Percentiles rank a stretch among this genome's conserved stretches.
Evolutionary conservation across 2,888 invertebrate species (phyloP).

Genomic region (Pandemis cinnamomeana): DNA sequence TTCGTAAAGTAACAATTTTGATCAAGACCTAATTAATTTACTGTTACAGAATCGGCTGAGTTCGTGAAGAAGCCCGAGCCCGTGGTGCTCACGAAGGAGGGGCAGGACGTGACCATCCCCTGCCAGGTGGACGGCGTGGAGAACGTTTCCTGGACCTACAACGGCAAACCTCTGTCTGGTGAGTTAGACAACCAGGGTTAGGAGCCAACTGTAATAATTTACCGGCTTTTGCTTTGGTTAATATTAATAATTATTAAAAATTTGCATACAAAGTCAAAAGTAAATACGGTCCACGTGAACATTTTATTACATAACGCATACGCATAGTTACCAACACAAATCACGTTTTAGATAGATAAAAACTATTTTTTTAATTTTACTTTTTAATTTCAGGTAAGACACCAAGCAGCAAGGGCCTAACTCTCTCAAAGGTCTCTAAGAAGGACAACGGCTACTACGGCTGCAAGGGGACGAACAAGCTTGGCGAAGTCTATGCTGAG

Average conservation of each 20-base stretch:
- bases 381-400: constrained; percentile 33
- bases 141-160: constrained; percentile 59
- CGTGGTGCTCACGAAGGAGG: constrained; percentile 51
- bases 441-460: constrained; percentile 69
- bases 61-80: constrained; percentile 55
- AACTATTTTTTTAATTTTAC: background rate
- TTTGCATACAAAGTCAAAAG: too few relatives aligned
- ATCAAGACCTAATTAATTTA: background rate
- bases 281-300: too few relatives aligned
- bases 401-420: constrained; percentile 46
- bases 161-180: constrained; percentile 54
- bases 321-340: too few relatives aligned
- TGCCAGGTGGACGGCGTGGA: constrained; percentile 63
- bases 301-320: too few relatives aligned
- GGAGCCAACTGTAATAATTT: too few relatives aligned
- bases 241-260: too few relatives aligned
- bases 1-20: too few relatives aligned
- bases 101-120: constrained; percentile 61
- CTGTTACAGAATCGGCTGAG: constrained; percentile 59
- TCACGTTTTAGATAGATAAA: too few relatives aligned
- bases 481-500: constrained; percentile 64
- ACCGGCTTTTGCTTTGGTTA: too few relatives aligned
- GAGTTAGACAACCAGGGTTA: too few relatives aligned
- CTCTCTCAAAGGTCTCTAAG: constrained; percentile 60
- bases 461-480: constrained; percentile 60